Conservation (phyloP, 2,113 vertebrate genomes). For the Amphilophus citrinellus region DNA sequence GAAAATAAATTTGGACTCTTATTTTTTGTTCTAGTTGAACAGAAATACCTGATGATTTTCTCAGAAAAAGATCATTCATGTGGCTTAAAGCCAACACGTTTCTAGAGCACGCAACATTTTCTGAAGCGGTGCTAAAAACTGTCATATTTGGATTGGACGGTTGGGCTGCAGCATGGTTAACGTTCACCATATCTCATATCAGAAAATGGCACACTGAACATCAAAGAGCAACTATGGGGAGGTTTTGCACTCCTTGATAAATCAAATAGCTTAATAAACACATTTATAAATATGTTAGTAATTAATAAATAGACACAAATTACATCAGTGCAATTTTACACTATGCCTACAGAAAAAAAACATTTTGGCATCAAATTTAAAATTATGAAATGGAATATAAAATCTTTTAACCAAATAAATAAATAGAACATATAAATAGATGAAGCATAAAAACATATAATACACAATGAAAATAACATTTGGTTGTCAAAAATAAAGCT, state of each 20-base stretch:
- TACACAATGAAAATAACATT: constrained; percentile 77
- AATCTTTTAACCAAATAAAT: constrained; percentile 72
- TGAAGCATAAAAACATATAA: constrained; percentile 75
- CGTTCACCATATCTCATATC: constrained; percentile 35
- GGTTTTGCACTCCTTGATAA: constrained; percentile 81
- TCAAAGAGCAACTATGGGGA: constrained; percentile 81
- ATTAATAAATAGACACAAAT: constrained; percentile 80
- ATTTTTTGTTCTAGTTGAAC: constrained; percentile 56
- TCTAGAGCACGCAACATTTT: constrained; percentile 31
- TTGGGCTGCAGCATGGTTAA: constrained; percentile 58
- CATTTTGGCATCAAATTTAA: constrained; percentile 78
- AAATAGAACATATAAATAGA: constrained; percentile 78
- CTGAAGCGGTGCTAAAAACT: constrained; percentile 42
- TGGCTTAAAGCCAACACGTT: constrained; percentile 38
- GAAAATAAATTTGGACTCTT: constrained; percentile 51
- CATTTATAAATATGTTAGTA: constrained; percentile 72
- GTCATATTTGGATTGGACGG: constrained; percentile 47
- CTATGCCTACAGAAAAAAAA: constrained; percentile 64
- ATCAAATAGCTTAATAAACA: constrained; percentile 70
- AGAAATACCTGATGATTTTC: constrained; percentile 71
- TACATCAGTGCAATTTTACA: constrained; percentile 77
- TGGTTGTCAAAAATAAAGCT: constrained; percentile 81
- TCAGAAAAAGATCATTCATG: constrained; percentile 53
- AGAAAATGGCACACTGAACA: constrained; percentile 73
- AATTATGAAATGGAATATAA: constrained; percentile 73